A percentile compares a stretch with the other conserved stretches of the same genome.
Conservation (phyloP, 92 coral and sea anemone genomes). For the Nematostella vectensis region DNA sequence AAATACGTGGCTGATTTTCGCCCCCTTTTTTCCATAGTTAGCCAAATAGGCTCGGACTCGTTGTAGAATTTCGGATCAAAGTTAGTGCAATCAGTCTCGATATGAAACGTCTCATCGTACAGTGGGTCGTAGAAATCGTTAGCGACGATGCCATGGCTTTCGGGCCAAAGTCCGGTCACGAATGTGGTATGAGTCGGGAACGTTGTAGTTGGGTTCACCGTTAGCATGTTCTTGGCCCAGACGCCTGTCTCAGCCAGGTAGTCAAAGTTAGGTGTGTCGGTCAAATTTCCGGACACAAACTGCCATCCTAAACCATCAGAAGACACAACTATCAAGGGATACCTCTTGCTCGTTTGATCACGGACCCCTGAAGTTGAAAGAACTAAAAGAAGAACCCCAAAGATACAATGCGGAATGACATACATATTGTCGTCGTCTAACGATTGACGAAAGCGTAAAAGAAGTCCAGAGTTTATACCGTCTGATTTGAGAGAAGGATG, state of each 20-base stretch:
- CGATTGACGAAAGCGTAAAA: too few relatives aligned
- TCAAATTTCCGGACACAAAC: conserved; percentile 27
- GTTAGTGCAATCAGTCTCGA: conserved; percentile 64
- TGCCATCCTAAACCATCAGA: conserved; percentile 90
- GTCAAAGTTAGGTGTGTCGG: conserved; percentile 62
- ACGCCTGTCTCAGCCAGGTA: conserved; percentile 56
- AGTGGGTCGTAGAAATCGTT: conserved; percentile 78
- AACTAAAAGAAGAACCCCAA: too few relatives aligned
- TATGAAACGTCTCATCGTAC: conserved; percentile 41
- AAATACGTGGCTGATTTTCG: conserved; percentile 62
- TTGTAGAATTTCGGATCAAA: too few relatives aligned
- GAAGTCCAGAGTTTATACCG: too few relatives aligned
- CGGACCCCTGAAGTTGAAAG: too few relatives aligned
- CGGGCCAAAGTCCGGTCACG: conserved; percentile 81
- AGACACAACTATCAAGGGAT: conserved; percentile 52
- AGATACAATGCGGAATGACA: too few relatives aligned
- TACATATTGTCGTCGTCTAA: too few relatives aligned
- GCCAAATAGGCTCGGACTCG: conserved; percentile 88
- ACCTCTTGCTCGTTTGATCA: too few relatives aligned
- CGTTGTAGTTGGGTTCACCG: conserved; percentile 66
- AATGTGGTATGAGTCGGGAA: conserved; percentile 67
- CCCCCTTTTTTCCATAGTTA: conserved; percentile 68
- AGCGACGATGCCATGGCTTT: conserved; percentile 76
- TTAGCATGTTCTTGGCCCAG: conserved; percentile 46
- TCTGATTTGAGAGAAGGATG: too few relatives aligned